These are phyloP conservation scores for Diplogasteroides magnus DNA, from an alignment of 1,140 invertebrate genomes.

Conservation along the genomic window DNA sequence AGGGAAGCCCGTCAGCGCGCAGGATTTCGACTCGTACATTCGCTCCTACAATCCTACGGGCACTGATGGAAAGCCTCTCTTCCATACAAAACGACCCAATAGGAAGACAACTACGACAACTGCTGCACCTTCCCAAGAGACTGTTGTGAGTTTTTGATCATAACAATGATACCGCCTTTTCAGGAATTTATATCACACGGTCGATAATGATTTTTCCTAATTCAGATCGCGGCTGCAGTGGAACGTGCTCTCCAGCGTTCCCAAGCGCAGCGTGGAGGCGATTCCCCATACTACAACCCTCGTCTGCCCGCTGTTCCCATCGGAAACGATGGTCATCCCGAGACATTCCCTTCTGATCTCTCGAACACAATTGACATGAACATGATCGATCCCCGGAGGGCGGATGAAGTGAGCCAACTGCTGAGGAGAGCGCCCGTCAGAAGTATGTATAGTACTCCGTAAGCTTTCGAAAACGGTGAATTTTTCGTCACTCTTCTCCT, in stretches of 20 bases:
- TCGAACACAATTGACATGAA: slow-evolving; percentile 15
- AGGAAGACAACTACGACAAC: neutral
- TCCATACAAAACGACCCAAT: neutral
- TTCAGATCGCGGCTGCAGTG: slow-evolving; percentile 1
- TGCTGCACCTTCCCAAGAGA: neutral
- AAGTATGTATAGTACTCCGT: neutral
- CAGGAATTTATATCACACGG: neutral
- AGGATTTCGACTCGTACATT: neutral
- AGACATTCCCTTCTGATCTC: slow-evolving; percentile 7
- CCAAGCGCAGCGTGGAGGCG: neutral
- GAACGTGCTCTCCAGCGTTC: slow-evolving; percentile 11
- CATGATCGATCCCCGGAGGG: slow-evolving; percentile 15
- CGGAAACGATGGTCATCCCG: neutral
- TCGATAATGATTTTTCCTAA: neutral
- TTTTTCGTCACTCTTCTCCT: slow-evolving; percentile 11
- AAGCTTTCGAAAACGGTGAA: slow-evolving; percentile 4
- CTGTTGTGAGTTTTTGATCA: neutral
- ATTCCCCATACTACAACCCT: neutral
- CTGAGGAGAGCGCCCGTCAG: slow-evolving; percentile 12
- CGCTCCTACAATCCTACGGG: neutral
- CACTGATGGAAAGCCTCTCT: neutral
- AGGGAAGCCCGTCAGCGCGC: neutral
- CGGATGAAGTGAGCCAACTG: slow-evolving; percentile 18
- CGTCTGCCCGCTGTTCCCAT: neutral
- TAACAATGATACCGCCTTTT: no score